Evolutionary conservation across 2,113 vertebrate genomes (phyloP), one percentile per base, ranked within the genome.

Genomic region (Aphelocoma coerulescens): DNA sequence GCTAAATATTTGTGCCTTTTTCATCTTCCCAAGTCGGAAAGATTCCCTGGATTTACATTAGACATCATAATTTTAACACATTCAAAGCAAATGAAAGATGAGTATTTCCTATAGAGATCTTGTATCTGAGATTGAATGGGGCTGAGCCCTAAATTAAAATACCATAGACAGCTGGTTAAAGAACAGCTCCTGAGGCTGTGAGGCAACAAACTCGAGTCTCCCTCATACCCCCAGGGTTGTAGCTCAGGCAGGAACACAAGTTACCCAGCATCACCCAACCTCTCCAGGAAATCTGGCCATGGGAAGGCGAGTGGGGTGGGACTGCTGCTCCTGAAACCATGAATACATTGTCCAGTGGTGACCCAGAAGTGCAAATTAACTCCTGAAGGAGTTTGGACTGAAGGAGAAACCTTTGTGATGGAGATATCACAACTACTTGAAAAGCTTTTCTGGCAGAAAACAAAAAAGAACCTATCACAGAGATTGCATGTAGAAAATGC

Each of bases 381-480:
- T 44, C 10, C 48, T 39, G 39, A 63, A 91, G 37, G 59, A 58
- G 6, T 44, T 28, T 24, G 30, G 22, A 37, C 28, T 68, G 28
- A 75, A 87, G 33, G 20, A 87, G 39, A 68, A 93, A 55, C 5
- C 3, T 78, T 61, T 48, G 17, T 43, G 39, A 63, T 24, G 18
- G 11, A 74, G 20, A 32, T 13, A 69, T 20, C 10, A 71, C 28
- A 41, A 85, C 35, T 37, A 44, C 4, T 57, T 78, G 33, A 72
- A 61, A 58, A 24, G 44, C 6, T 21, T 54, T 59, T 39, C 30
- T 66, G 16, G 18, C 20, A 81, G 30, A 44, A 91, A 71, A 71
- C 13, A 27, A 9, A 5, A 13, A 8, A 13, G 0, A 49, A 49
- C 2, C 20, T 6, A 16, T 6, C 39, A 63, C 15, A 33, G 10